Percentiles rank a stretch among this genome's conserved stretches.
These are phyloP conservation scores for Philhelius pedissequus DNA, from an alignment of 2,888 invertebrate species.

Conservation along the genomic window DNA sequence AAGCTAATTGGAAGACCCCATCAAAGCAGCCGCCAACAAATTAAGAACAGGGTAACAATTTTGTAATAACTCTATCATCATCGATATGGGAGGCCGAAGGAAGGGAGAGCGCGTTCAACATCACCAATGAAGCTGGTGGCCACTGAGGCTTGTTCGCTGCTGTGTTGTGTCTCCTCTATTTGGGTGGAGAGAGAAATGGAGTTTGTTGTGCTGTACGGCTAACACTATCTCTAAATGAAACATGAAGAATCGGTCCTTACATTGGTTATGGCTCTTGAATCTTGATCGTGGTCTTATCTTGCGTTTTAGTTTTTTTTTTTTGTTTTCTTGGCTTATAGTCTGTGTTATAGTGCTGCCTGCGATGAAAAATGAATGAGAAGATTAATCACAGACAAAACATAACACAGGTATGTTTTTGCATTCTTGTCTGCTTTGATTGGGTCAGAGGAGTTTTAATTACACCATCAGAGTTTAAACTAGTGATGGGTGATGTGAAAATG, in stretches of 20 bases:
- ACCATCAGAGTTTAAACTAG: neutral
- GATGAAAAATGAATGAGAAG: slow-evolving; percentile 54
- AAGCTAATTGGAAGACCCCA: slow-evolving; percentile 73
- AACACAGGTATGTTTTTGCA: neutral
- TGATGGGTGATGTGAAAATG: too few relatives aligned
- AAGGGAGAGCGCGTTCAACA: slow-evolving; percentile 15
- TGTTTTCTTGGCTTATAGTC: neutral
- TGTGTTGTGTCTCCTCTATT: neutral
- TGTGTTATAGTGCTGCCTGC: neutral
- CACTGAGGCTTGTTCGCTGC: neutral
- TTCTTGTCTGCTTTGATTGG: neutral
- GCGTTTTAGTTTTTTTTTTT: neutral
- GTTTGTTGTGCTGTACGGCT: slow-evolving; percentile 2
- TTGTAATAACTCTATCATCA: slow-evolving; percentile 79
- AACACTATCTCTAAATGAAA: slow-evolving; percentile 46
- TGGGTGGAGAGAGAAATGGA: neutral
- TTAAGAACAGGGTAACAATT: slow-evolving; percentile 73
- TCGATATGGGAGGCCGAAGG: slow-evolving; percentile 77
- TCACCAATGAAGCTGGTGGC: neutral
- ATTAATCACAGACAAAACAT: slow-evolving; percentile 26
- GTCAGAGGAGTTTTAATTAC: neutral
- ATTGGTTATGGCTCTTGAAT: slow-evolving; percentile 46
- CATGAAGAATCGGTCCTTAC: slow-evolving; percentile 60
- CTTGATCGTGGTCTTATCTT: slow-evolving; percentile 48
- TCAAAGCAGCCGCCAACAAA: slow-evolving; percentile 73